Conservation (phyloP, 2,113 vertebrate species). For the human region GRCh38 chr13:93871501-93872000, state of each 20-base stretch:
- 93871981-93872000: constrained; percentile 66
- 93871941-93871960: constrained; percentile 68
- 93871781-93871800: not conserved
- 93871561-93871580: not conserved
- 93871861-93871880: not conserved
- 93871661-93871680: not conserved
- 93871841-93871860: not conserved
- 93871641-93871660: not conserved
- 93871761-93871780: not conserved
- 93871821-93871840: not conserved
- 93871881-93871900: constrained; percentile 40
- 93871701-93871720: not conserved
- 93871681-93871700: constrained; percentile 12
- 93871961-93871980: constrained; percentile 63
- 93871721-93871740: not conserved
- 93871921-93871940: constrained; percentile 73
- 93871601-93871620: not conserved
- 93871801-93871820: not conserved
- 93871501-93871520: not conserved
- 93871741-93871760: not conserved
- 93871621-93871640: not conserved
- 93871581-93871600: not conserved
- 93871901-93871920: constrained; percentile 72
- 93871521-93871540: constrained; percentile 22
- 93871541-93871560: constrained; percentile 34